A percentile compares a stretch with the other conserved stretches of the same genome.
phyloP scores from a whole-genome alignment of 2,797 vertebrate species.

The Bovichtus variegatus region DNA sequence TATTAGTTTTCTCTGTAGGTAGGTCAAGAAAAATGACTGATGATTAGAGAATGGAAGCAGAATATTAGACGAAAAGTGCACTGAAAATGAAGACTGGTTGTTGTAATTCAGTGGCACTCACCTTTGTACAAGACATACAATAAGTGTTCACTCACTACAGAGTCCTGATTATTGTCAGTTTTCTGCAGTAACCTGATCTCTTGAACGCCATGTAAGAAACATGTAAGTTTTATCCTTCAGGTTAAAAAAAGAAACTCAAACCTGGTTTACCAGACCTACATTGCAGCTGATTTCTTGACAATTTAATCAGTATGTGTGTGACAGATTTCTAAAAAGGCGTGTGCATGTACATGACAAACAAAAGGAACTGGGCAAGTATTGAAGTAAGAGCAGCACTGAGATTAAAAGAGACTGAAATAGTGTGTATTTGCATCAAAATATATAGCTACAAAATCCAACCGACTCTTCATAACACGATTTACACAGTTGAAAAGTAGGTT shows the following conservation, averaged over 20 bases:
- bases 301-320: background rate
- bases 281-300: background rate
- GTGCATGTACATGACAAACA: background rate
- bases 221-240: background rate
- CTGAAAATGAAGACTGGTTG: background rate
- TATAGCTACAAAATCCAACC: background rate
- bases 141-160: background rate
- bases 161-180: background rate
- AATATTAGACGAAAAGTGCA: background rate
- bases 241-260: background rate
- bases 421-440: background rate
- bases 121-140: background rate
- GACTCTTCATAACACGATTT: background rate
- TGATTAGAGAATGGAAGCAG: background rate
- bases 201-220: background rate
- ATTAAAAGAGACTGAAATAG: background rate
- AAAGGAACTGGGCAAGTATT: background rate
- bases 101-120: background rate
- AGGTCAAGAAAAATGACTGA: background rate
- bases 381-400: background rate
- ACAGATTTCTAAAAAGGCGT: background rate
- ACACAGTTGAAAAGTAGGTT: constrained; percentile 1
- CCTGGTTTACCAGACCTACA: background rate
- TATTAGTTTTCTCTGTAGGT: background rate
- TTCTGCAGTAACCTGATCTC: background rate